Evolutionary conservation across 2,888 invertebrate species (phyloP).

Genomic region (Polydrusus cervinus): DNA sequence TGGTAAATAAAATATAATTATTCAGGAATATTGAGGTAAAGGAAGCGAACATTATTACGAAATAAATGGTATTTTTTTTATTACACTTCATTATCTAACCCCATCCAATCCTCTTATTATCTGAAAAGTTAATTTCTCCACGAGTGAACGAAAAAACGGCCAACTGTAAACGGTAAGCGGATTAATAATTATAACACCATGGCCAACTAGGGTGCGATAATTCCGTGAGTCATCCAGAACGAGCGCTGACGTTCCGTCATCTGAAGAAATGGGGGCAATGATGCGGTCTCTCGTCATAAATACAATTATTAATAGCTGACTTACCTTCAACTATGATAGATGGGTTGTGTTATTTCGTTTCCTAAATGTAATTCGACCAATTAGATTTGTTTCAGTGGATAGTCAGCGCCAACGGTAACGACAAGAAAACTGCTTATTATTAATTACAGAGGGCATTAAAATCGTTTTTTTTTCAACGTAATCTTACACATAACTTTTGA

Average conservation of each 20-base stretch:
- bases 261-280: slow-evolving; percentile 67
- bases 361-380: slow-evolving; percentile 57
- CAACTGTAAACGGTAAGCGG: slow-evolving; percentile 63
- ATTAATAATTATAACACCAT: slow-evolving; percentile 65
- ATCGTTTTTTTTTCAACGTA: no score
- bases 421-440: no score
- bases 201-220: slow-evolving; percentile 64
- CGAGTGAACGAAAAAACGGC: slow-evolving; percentile 59
- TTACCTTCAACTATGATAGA: slow-evolving; percentile 64
- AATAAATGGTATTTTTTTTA: not conserved
- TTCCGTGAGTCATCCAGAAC: slow-evolving; percentile 64
- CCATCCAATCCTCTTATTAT: slow-evolving; percentile 10
- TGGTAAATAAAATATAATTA: no score
- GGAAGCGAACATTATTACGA: no score
- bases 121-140: slow-evolving; percentile 55
- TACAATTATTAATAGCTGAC: slow-evolving; percentile 67
- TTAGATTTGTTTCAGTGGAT: slow-evolving; percentile 56
- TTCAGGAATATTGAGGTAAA: no score
- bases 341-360: slow-evolving; percentile 56
- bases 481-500: no score
- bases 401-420: slow-evolving; percentile 17
- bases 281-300: slow-evolving; percentile 65
- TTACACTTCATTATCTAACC: not conserved
- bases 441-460: no score
- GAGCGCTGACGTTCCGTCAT: slow-evolving; percentile 59